A percentile compares a stretch with the other conserved stretches of the same genome.
Conservation (phyloP, 2,888 invertebrate genomes). For the Patella caerulea region DNA sequence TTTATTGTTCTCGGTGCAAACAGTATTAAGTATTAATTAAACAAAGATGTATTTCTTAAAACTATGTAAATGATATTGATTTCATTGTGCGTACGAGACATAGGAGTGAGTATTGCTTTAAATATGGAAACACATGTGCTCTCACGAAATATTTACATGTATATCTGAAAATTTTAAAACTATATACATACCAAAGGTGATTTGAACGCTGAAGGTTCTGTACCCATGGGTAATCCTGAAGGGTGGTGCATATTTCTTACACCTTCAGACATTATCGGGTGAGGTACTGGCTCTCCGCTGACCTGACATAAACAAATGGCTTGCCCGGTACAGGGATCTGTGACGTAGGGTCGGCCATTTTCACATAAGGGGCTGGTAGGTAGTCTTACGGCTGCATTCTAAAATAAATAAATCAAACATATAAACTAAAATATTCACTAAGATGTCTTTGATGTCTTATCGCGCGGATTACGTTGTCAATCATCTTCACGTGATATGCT, state of each 20-base stretch:
- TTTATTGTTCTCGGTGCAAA: too few species aligned
- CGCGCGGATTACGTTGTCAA: too few species aligned
- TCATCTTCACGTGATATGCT: too few species aligned
- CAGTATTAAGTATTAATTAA: too few species aligned
- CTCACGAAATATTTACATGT: too few species aligned
- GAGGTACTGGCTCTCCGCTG: conserved; percentile 38
- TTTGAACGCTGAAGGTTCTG: conserved; percentile 25
- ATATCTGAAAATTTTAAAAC: background rate
- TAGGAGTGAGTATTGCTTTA: too few species aligned
- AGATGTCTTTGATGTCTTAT: too few species aligned
- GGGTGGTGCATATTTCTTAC: conserved; percentile 19
- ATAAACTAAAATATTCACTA: too few species aligned
- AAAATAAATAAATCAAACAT: background rate
- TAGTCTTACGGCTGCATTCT: conserved; percentile 10
- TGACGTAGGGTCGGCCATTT: conserved; percentile 45
- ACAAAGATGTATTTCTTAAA: too few species aligned
- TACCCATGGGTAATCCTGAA: conserved; percentile 22
- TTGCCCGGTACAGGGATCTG: conserved; percentile 44
- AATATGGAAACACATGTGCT: too few species aligned
- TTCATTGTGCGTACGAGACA: too few species aligned
- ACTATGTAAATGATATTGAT: too few species aligned
- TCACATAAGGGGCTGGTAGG: conserved; percentile 30
- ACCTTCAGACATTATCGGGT: conserved; percentile 30
- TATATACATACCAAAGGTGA: conserved; percentile 24
- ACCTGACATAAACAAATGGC: conserved; percentile 47